These are phyloP conservation scores for Carcinoscorpius rotundicauda DNA, from an alignment of 1,140 invertebrate genomes.

Conservation along the genomic window DNA sequence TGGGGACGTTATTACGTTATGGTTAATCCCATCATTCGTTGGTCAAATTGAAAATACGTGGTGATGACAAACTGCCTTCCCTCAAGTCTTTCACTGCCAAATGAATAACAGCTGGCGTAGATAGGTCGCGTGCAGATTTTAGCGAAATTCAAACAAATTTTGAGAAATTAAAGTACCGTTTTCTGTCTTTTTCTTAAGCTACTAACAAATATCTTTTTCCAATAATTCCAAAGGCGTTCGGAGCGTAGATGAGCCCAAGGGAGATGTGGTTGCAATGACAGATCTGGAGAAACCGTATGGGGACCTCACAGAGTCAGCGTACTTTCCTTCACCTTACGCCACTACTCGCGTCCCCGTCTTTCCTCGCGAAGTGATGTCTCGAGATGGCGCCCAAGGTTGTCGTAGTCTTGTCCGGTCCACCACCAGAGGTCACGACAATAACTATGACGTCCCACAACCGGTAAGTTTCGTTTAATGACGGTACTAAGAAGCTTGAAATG, in stretches of 20 bases:
- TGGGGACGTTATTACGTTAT: too few relatives aligned
- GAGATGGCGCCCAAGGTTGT: not conserved
- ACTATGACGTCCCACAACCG: not conserved
- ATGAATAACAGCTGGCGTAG: too few relatives aligned
- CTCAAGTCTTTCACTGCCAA: too few relatives aligned
- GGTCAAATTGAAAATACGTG: too few relatives aligned
- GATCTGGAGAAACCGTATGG: not conserved
- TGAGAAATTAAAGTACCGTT: not conserved
- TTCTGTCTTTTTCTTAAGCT: not conserved
- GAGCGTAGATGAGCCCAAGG: not conserved
- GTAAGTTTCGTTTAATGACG: too few relatives aligned
- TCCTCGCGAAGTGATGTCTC: not conserved
- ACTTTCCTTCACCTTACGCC: not conserved
- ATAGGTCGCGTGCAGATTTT: too few relatives aligned
- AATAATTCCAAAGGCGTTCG: not conserved
- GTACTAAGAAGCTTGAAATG: too few relatives aligned
- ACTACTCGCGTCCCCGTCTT: not conserved
- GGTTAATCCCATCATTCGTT: too few relatives aligned
- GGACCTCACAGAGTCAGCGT: not conserved
- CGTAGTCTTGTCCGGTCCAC: not conserved
- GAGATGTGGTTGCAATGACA: not conserved
- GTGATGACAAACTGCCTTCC: too few relatives aligned
- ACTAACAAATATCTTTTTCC: too few relatives aligned
- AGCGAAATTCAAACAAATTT: too few relatives aligned
- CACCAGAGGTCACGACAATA: not conserved